Percentiles rank a stretch among this genome's conserved stretches.
These are phyloP conservation scores for Seriola quinqueradiata DNA, from an alignment of 2,113 vertebrate genomes.

Conservation along the genomic window DNA sequence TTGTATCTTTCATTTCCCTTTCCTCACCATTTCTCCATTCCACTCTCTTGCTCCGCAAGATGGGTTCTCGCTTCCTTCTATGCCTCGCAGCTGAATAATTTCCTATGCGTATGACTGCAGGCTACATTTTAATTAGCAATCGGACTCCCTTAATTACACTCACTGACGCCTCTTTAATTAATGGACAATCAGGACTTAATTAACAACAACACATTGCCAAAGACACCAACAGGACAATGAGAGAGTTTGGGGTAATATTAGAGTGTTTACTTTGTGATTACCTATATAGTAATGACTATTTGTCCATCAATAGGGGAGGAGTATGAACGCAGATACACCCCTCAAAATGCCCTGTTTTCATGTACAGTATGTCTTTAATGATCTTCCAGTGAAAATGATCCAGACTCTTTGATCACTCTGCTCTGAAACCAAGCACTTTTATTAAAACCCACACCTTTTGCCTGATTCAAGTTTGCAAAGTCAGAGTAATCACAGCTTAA, in stretches of 20 bases:
- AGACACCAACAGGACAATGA: constrained; percentile 73
- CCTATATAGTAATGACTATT: constrained; percentile 39
- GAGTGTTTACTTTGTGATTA: constrained; percentile 64
- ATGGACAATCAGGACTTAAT: constrained; percentile 83
- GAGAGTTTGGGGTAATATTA: constrained; percentile 58
- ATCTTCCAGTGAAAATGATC: not conserved
- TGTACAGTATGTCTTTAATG: not conserved
- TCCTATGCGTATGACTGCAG: constrained; percentile 78
- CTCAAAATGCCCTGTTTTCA: not conserved
- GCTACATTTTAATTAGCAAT: constrained; percentile 87
- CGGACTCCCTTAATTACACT: constrained; percentile 85
- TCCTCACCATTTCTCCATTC: constrained; percentile 34
- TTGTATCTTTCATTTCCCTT: constrained; percentile 24
- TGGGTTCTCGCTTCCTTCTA: constrained; percentile 43
- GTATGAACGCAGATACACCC: not conserved
- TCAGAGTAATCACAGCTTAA: not conserved
- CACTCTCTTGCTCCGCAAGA: constrained; percentile 42
- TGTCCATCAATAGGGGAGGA: constrained; percentile 5
- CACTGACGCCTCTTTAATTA: constrained; percentile 81
- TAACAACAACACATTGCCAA: constrained; percentile 77
- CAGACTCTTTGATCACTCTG: not conserved
- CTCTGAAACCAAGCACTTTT: not conserved
- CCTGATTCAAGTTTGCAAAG: constrained; percentile 1
- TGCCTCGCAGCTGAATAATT: constrained; percentile 79
- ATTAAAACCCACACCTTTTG: constrained; percentile 3